phyloP scores from a whole-genome alignment of 1,140 invertebrate species.

The Euwallacea similis region DNA sequence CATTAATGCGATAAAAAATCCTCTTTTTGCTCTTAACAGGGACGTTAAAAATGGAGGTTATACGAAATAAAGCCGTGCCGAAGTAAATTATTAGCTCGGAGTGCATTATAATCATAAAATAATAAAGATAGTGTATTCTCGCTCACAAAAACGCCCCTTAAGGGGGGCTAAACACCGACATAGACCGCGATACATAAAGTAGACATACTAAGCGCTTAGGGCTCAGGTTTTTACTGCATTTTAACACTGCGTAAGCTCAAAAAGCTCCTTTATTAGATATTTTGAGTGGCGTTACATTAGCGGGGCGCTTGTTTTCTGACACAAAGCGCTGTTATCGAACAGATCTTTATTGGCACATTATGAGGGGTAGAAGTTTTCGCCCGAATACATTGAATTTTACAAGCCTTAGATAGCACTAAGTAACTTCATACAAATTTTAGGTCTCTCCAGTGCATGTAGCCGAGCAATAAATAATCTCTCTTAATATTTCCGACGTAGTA shows the following conservation, averaged over 20 bases:
- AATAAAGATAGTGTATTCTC: conserved; percentile 49
- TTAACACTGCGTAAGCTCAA: conserved; percentile 52
- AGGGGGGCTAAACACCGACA: conserved; percentile 40
- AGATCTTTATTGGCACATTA: conserved; percentile 39
- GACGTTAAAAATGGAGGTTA: conserved; percentile 37
- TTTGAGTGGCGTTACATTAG: conserved; percentile 52
- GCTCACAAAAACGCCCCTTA: conserved; percentile 44
- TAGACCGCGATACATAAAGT: conserved; percentile 46
- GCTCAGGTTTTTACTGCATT: conserved; percentile 53
- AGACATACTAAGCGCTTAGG: conserved; percentile 42
- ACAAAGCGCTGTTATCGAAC: conserved; percentile 34
- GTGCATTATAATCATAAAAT: conserved; percentile 51
- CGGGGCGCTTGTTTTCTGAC: conserved; percentile 37
- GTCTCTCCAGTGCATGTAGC: not conserved
- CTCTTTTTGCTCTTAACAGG: conserved; percentile 25
- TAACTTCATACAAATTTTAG: not conserved
- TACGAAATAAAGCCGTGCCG: conserved; percentile 16
- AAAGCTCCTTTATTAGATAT: conserved; percentile 52
- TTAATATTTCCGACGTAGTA: conserved; percentile 21
- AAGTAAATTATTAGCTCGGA: conserved; percentile 42
- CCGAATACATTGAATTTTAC: not conserved
- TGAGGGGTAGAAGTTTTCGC: conserved; percentile 5
- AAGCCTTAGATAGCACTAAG: not conserved
- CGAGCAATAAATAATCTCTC: conserved; percentile 19
- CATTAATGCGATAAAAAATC: conserved; percentile 32